phyloP scores from a whole-genome alignment of 1,140 invertebrate species.

The Paraescarpia echinospica region DNA sequence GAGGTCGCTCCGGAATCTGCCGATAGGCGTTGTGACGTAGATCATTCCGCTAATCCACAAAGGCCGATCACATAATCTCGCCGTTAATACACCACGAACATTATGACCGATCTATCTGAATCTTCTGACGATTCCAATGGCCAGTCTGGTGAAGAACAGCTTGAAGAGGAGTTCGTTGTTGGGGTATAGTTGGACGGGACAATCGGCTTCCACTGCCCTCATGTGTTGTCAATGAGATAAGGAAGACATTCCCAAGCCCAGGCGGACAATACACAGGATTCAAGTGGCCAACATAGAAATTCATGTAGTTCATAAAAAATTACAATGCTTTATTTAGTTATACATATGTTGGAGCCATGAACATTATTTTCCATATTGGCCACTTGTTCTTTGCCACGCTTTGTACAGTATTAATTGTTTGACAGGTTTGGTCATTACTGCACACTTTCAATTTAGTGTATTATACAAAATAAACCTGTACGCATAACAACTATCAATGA shows the following conservation, averaged over 20 bases:
- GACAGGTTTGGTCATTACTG: neutral
- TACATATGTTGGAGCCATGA: too few species aligned
- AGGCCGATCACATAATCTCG: too few species aligned
- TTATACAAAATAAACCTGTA: neutral
- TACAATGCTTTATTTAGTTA: too few species aligned
- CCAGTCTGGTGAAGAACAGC: conserved; percentile 7
- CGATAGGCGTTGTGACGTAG: too few species aligned
- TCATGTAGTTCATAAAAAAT: too few species aligned
- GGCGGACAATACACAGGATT: conserved; percentile 14
- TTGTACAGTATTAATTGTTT: neutral
- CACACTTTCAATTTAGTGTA: neutral
- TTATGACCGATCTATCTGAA: conserved; percentile 4
- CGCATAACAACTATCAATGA: conserved; percentile 3
- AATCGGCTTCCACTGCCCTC: conserved; percentile 8
- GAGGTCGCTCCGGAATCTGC: too few species aligned
- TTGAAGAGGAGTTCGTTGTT: conserved; percentile 10
- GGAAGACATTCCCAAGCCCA: conserved; percentile 14
- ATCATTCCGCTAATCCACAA: too few species aligned
- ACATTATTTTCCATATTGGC: too few species aligned
- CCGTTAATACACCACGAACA: too few species aligned
- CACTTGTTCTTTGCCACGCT: neutral
- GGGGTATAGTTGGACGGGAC: conserved; percentile 6
- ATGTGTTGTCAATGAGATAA: neutral
- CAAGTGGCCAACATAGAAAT: too few species aligned
- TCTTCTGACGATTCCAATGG: neutral